These are phyloP conservation scores for Disparrhopalites patrizii DNA, from an alignment of 2,888 invertebrate genomes.

Conservation along the genomic window DNA sequence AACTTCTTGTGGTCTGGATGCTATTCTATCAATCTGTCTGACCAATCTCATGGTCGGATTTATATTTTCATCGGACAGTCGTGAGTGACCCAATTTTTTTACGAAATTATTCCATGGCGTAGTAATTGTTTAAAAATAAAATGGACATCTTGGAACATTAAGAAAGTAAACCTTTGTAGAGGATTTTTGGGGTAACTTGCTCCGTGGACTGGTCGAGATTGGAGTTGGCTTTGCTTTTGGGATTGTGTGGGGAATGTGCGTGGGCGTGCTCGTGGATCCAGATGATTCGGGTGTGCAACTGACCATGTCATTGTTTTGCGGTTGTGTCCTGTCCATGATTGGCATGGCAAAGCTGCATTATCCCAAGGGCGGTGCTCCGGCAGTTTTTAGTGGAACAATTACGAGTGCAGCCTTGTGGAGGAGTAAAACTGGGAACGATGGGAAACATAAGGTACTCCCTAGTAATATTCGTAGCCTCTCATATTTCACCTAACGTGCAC, in stretches of 20 bases:
- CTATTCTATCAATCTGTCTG: background rate
- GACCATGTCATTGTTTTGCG: background rate
- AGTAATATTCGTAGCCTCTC: no score
- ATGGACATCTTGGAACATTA: no score
- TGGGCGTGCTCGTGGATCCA: background rate
- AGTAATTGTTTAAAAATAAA: no score
- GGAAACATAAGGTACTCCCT: background rate
- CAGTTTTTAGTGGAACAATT: background rate
- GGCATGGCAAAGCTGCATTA: background rate
- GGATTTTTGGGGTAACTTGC: background rate
- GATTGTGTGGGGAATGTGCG: background rate
- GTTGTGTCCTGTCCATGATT: background rate
- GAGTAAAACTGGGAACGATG: background rate
- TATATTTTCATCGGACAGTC: background rate
- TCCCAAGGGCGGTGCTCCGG: background rate
- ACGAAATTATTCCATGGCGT: no score
- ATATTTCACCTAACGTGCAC: no score
- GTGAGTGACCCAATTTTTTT: background rate
- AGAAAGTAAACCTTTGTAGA: no score
- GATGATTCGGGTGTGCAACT: background rate
- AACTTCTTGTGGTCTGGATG: background rate
- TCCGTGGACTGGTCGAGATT: background rate
- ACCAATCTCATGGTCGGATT: background rate
- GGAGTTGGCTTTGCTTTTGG: background rate
- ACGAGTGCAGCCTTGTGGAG: background rate